These are phyloP conservation scores for Pteropus alecto DNA, from an alignment of 2,113 vertebrate species.

Conservation along the genomic window DNA sequence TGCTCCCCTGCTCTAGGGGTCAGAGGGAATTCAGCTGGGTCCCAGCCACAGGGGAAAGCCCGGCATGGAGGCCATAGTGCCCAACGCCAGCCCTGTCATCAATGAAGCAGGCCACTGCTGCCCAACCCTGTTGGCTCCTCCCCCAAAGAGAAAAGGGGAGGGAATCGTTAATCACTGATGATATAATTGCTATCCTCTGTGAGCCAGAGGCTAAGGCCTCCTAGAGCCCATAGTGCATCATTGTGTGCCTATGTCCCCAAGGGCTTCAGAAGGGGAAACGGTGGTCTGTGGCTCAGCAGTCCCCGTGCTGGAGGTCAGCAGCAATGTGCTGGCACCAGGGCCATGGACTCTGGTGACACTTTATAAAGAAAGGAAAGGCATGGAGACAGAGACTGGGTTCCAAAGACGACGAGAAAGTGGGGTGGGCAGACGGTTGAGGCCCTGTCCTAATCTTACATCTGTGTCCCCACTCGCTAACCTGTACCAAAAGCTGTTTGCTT, in stretches of 20 bases:
- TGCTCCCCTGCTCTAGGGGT: fast-evolving
- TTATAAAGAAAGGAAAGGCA: not conserved
- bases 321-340: fast-evolving
- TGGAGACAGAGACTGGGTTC: not conserved
- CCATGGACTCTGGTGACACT: no score
- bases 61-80: fast-evolving
- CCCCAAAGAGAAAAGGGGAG: not conserved
- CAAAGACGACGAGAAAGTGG: fast-evolving
- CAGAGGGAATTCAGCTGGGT: not conserved
- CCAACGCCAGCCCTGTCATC: not conserved
- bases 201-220: not conserved
- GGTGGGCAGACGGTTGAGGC: not conserved
- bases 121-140: not conserved
- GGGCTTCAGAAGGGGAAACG: fast-evolving
- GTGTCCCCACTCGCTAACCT: not conserved
- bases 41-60: not conserved
- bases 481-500: fast-evolving
- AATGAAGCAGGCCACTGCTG: fast-evolving
- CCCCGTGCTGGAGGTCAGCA: not conserved
- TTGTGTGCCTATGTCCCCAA: fast-evolving
- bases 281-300: not conserved
- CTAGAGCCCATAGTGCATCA: fast-evolving
- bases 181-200: not conserved
- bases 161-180: not conserved
- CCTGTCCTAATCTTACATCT: fast-evolving